Evolutionary conservation across 2,113 vertebrate species (phyloP).

Genomic region (Callionymus lyra): DNA sequence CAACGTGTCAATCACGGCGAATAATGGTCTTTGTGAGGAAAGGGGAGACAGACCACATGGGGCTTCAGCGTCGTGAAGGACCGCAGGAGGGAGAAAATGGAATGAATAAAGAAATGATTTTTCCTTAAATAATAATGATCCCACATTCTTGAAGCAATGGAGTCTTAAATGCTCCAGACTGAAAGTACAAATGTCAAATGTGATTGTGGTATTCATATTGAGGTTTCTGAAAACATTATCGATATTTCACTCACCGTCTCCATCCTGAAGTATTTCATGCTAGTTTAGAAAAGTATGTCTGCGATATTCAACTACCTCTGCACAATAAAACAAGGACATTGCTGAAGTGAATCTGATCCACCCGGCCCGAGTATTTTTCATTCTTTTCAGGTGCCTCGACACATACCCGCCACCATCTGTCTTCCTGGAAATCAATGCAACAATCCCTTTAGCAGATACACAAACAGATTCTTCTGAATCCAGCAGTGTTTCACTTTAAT

Average conservation of each 20-base stretch:
- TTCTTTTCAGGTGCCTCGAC: constrained; percentile 63
- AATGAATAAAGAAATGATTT: no score
- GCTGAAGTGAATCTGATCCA: constrained; percentile 67
- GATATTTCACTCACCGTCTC: no score
- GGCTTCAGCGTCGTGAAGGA: constrained; percentile 10
- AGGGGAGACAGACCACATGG: constrained; percentile 9
- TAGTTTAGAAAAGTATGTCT: constrained; percentile 57
- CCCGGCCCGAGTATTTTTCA: constrained; percentile 67
- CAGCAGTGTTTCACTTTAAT: constrained; percentile 61
- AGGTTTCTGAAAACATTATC: no score
- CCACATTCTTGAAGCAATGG: no score
- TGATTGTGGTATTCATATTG: no score
- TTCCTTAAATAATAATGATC: no score
- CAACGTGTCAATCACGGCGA: constrained; percentile 55
- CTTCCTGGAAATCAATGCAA: constrained; percentile 69
- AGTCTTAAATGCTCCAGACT: no score
- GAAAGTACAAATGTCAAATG: no score
- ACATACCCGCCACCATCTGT: constrained; percentile 65
- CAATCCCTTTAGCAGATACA: constrained; percentile 73
- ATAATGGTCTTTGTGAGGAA: constrained; percentile 39
- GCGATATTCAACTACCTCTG: constrained; percentile 47
- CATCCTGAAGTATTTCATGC: constrained; percentile 39
- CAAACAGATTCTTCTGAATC: constrained; percentile 67
- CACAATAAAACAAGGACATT: constrained; percentile 60
- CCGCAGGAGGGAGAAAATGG: constrained; percentile 1